Evolutionary conservation across 2,888 invertebrate species (phyloP), one percentile per base, ranked within the genome.

Genomic region (Amaurobius ferox): DNA sequence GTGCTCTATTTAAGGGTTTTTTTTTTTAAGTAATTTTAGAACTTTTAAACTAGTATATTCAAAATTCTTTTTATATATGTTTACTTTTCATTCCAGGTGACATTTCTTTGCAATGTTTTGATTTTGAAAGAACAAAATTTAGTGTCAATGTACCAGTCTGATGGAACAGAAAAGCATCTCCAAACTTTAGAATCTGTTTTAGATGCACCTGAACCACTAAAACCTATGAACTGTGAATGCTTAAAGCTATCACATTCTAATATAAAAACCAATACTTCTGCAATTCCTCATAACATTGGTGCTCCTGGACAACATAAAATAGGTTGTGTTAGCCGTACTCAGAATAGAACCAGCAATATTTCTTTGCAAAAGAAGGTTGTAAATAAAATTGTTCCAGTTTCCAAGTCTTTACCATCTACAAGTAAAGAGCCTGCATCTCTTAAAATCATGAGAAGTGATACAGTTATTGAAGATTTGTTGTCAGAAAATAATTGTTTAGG

Each of bases 61-160:
- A 35, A 35, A 35, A 35, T 7, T 35, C 35, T 35, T 35, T 61
- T 26, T 1, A 23, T 19, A 61, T 7, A 19, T 61, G 0, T 67
- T 0, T 13, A 2, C 32, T 44, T n/a, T 55, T 23, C 39, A 28
- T 72, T 71, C 13, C 39, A 83, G 83, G 72, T 83, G 3, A 83
- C 83, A 71, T 83, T 66, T 66, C n/a, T 83, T 5, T 83, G 71
- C 26, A 83, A 83, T 77, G 29, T 83, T 19, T 30, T 83, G 26
- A 23, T 83, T 23, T 29, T 83, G 5, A 71, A 70, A 23, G 29
- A 66, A 2, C 23, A 61, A 23, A 77, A 55, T 30, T 23, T 83
- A 29, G 83, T 72, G n/a, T 72, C 83, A 2, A 61, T 83, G 30
- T 83, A 83, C 19, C 55, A 71, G 39, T 48, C 70, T 29, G 55